Evolutionary conservation across 2,888 invertebrate species (phyloP).

Genomic region (Neoitamus cyanurus): DNA sequence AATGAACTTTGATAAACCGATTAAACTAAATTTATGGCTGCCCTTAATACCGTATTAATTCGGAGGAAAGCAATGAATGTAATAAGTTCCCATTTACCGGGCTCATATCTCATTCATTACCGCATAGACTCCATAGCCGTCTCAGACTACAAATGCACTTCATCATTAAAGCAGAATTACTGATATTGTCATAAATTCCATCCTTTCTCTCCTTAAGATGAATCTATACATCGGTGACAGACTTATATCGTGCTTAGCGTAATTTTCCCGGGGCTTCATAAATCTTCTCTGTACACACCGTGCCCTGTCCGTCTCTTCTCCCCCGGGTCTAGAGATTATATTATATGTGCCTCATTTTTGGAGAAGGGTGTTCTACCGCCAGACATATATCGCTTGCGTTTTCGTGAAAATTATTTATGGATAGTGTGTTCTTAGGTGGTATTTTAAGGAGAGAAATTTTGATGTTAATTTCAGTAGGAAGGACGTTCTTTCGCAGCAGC

Average conservation of each 20-base stretch:
- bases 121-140: not conserved
- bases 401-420: not conserved
- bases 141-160: not conserved
- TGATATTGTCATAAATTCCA: not conserved
- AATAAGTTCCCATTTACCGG: not conserved
- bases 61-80: not conserved
- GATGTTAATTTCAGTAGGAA: not conserved
- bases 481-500: not conserved
- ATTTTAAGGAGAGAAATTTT: not conserved
- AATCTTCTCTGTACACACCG: not conserved
- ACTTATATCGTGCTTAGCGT: not conserved
- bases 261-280: not conserved
- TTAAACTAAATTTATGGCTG: not conserved
- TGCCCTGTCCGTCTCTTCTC: not conserved
- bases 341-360: not conserved
- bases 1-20: not conserved
- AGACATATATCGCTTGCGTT: not conserved
- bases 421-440: not conserved
- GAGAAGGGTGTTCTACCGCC: not conserved
- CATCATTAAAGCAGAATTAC: not conserved
- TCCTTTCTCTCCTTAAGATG: not conserved
- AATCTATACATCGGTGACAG: not conserved
- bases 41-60: not conserved
- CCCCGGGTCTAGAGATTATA: not conserved
- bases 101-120: not conserved